Base-by-base conservation (phyloP, 1,140 invertebrate species). In the Ericerus pela region DNA sequence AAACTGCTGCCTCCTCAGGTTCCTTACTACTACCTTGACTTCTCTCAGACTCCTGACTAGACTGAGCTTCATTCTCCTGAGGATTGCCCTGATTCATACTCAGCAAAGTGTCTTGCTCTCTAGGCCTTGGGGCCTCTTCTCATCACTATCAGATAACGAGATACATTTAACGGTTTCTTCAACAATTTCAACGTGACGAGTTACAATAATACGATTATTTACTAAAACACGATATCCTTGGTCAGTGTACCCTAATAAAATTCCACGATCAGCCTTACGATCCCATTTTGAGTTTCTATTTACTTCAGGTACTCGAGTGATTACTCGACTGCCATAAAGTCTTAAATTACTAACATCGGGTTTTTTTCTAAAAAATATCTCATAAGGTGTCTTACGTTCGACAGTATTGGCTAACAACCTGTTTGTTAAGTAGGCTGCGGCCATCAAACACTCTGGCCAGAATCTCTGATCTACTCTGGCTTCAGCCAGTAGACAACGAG, bases 281-380 rank as follows among this genome's bases (percentile, higher is more conserved):
- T 60, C 59, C 56, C 53, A 63, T 54, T 65, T 65, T 0, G 57
- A 59, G 30, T 14, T 53, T 53, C 60, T 41, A 22, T 58, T 52
- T 33, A 59, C 38, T 53, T 61, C 61, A 20, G 60, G 62, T 16
- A 60, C 24, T 54, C 59, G 47, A 1, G 61, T 58, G 57, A 59
- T 62, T 3, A 60, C 59, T 60, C 18, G 59, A 56, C 60, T 62
- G 11, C 63, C 60, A 53, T 62, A 62, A 18, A 36, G 28, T 31
- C n/a, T n/a, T 10, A 54, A 22, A 22, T 54, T 24, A 5, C 14
- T 20, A 36, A 54, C 30, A 54, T 36, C 26, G n/a, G 53, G 53
- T 29, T 36, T 33, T 20, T 22, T 54, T 24, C 33, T n/a, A 36
- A n/a, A 36, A n/a, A 54, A 20, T 18, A 54, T 18, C 22, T 54